phyloP scores from a whole-genome alignment of 2,113 vertebrate species.

The Sclerurus mexicanus region DNA sequence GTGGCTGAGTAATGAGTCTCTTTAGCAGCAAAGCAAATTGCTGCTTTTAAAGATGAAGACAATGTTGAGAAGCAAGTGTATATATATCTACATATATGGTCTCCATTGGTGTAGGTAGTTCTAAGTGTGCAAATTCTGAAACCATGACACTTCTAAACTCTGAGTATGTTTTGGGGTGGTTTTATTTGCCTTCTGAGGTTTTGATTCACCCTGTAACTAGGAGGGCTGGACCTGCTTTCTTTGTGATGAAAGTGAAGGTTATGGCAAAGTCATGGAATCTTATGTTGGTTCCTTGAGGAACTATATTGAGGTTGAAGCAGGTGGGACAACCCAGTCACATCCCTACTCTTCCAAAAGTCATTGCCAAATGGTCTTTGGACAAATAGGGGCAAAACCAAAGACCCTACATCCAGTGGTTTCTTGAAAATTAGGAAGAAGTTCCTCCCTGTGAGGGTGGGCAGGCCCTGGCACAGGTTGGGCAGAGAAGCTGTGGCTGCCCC shows the following conservation, averaged over 20 bases:
- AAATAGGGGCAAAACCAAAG: not conserved
- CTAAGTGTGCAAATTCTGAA: not conserved
- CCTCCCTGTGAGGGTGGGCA: accelerated
- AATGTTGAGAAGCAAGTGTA: not conserved
- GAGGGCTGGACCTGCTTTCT: not conserved
- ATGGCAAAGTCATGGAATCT: not conserved
- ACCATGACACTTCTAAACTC: not conserved
- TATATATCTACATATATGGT: not conserved
- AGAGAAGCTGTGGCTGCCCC: not conserved
- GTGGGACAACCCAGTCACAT: not conserved
- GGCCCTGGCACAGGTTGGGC: not conserved
- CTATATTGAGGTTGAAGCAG: not conserved
- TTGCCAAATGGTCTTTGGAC: not conserved
- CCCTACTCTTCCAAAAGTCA: not conserved
- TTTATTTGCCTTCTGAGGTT: not conserved
- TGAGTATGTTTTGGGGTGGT: accelerated
- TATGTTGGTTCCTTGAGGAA: not conserved
- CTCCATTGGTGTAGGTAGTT: not conserved
- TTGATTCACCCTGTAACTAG: not conserved
- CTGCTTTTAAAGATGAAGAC: not conserved
- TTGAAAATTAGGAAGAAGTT: not conserved
- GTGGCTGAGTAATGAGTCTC: not conserved
- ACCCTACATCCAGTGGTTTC: not conserved
- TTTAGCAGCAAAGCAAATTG: not conserved
- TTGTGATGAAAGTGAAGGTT: not conserved